Percentiles rank a stretch among this genome's conserved stretches.
phyloP scores from a whole-genome alignment of 2,888 invertebrate genomes.

The Allygus modestus region DNA sequence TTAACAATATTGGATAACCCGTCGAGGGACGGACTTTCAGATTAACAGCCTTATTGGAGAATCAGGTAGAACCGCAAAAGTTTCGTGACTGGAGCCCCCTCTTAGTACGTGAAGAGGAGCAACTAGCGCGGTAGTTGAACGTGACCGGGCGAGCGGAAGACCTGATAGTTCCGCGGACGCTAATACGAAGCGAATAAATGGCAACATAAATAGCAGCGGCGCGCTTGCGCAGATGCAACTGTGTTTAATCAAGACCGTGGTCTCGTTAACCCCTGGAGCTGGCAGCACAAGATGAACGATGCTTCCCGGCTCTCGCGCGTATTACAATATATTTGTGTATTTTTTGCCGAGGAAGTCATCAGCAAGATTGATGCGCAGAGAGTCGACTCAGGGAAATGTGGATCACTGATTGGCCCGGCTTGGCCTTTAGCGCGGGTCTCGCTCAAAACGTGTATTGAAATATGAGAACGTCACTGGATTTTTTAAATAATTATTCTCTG shows the following conservation, averaged over 20 bases:
- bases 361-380: slow-evolving; percentile 1
- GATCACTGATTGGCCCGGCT: slow-evolving; percentile 25
- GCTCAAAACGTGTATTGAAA: too few species aligned
- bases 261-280: slow-evolving; percentile 14
- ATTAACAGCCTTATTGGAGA: too few species aligned
- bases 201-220: slow-evolving; percentile 12
- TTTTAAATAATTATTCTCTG: too few species aligned
- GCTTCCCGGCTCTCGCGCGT: background rate
- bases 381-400: background rate
- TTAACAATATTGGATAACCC: too few species aligned
- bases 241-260: slow-evolving; percentile 20
- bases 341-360: slow-evolving; percentile 44
- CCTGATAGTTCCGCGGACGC: slow-evolving; percentile 10
- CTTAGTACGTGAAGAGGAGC: too few species aligned
- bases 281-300: slow-evolving; percentile 8
- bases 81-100: too few species aligned
- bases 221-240: background rate
- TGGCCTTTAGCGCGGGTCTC: background rate
- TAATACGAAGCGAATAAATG: slow-evolving; percentile 33
- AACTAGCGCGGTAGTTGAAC: background rate
- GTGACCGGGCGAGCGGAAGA: background rate
- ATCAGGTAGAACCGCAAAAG: too few species aligned
- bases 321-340: slow-evolving; percentile 40
- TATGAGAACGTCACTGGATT: too few species aligned
- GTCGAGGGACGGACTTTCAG: too few species aligned